Percentiles rank a stretch among this genome's conserved stretches.
Evolutionary conservation across 2,888 invertebrate genomes (phyloP).

Genomic region (Aspidiotus destructor): DNA sequence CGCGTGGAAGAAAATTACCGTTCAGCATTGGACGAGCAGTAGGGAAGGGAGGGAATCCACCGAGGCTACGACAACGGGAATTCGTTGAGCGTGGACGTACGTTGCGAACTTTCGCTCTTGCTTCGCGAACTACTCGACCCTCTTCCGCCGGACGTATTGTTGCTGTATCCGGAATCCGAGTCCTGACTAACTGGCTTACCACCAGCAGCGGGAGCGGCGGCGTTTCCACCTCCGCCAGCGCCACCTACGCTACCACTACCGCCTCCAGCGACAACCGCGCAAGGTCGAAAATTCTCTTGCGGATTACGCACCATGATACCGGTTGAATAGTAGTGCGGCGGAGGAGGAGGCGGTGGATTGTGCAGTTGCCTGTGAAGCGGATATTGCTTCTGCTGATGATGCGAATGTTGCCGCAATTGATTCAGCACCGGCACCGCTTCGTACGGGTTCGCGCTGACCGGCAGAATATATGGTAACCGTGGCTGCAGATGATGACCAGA

Average conservation of each 20-base stretch:
- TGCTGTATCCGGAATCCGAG: constrained; percentile 77
- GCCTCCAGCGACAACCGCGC: no score
- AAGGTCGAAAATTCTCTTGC: constrained; percentile 39
- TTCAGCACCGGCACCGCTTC: constrained; percentile 31
- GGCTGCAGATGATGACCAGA: constrained; percentile 44
- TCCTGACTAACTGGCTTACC: constrained; percentile 54
- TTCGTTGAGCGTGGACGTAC: constrained; percentile 22
- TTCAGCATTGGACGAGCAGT: background rate
- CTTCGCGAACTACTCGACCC: constrained; percentile 31
- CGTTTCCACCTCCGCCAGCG: constrained; percentile 37
- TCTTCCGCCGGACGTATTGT: constrained; percentile 60
- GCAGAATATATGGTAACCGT: constrained; percentile 42
- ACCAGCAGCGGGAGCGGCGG: background rate
- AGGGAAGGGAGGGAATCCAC: background rate
- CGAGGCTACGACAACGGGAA: constrained; percentile 26
- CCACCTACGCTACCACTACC: no score
- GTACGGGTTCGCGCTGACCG: constrained; percentile 37
- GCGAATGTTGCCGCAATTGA: constrained; percentile 23
- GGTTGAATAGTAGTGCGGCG: constrained; percentile 36
- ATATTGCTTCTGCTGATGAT: constrained; percentile 11
- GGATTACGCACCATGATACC: constrained; percentile 5
- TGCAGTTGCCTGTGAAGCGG: constrained; percentile 9
- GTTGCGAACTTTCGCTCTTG: constrained; percentile 23
- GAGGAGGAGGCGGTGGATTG: constrained; percentile 37
- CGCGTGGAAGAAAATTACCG: background rate